These are phyloP conservation scores for Parnassius mnemosyne DNA, from an alignment of 2,888 invertebrate species.

Conservation along the genomic window DNA sequence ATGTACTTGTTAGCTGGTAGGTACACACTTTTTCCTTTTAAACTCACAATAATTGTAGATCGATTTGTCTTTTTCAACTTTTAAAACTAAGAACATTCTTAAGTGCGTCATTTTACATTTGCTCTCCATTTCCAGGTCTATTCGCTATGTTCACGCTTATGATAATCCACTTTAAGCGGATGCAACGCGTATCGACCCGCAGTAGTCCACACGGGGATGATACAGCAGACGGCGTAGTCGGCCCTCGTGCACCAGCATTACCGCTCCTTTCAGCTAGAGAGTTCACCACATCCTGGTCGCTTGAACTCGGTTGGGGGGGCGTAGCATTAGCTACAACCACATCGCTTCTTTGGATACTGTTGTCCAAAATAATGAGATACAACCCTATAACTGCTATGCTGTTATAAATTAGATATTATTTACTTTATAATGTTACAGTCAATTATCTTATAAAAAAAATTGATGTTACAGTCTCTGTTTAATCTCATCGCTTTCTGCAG, in stretches of 20 bases:
- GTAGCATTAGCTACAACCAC: slow-evolving; percentile 91
- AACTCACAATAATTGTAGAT: background rate
- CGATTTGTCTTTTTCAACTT: background rate
- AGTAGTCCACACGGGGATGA: slow-evolving; percentile 81
- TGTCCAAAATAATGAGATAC: slow-evolving; percentile 95
- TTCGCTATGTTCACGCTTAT: slow-evolving; percentile 95
- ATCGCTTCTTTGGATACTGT: slow-evolving; percentile 91
- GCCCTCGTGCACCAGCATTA: slow-evolving; percentile 72
- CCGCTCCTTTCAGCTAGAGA: slow-evolving; percentile 84
- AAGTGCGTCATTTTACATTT: too few species aligned
- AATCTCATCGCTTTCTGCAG: slow-evolving; percentile 11
- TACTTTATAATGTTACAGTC: slow-evolving; percentile 16
- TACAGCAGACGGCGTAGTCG: slow-evolving; percentile 87
- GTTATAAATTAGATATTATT: slow-evolving; percentile 60
- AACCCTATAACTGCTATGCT: slow-evolving; percentile 89
- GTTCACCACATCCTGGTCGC: slow-evolving; percentile 90
- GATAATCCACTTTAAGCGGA: slow-evolving; percentile 95
- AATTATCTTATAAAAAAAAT: slow-evolving; percentile 16
- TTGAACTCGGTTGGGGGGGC: slow-evolving; percentile 92
- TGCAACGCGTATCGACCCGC: slow-evolving; percentile 84
- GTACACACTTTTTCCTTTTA: slow-evolving; percentile 3
- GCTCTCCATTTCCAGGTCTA: slow-evolving; percentile 81
- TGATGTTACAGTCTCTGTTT: slow-evolving; percentile 15
- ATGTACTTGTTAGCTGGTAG: slow-evolving; percentile 82
- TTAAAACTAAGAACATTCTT: too few species aligned